A percentile compares a stretch with the other conserved stretches of the same genome.
Conservation (phyloP, 2,797 vertebrate genomes). For the Pristis pectinata region DNA sequence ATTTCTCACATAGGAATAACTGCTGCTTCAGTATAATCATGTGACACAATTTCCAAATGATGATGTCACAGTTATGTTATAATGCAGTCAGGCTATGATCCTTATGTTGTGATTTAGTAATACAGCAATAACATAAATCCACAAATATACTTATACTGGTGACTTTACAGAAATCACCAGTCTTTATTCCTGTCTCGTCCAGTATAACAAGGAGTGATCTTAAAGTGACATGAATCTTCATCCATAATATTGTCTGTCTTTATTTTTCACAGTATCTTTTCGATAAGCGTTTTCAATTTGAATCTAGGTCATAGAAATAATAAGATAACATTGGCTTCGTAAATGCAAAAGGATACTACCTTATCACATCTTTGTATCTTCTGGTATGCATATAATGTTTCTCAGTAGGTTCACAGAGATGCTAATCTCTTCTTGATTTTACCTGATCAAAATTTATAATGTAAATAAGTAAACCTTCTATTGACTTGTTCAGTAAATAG, state of each 20-base stretch:
- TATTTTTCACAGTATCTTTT: not conserved
- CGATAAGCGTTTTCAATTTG: not conserved
- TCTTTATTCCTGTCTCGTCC: not conserved
- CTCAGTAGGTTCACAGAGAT: not conserved
- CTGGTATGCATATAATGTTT: not conserved
- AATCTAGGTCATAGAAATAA: not conserved
- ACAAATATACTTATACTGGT: too few relatives aligned
- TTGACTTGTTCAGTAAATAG: not conserved
- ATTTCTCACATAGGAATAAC: not conserved
- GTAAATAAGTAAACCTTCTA: not conserved
- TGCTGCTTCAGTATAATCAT: not conserved
- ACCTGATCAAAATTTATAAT: not conserved
- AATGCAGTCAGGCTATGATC: not conserved
- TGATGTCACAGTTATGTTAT: not conserved
- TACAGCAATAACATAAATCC: not conserved
- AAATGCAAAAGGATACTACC: not conserved
- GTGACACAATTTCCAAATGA: not conserved
- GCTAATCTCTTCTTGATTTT: not conserved
- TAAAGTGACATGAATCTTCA: not conserved
- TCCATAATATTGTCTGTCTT: not conserved
- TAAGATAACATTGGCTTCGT: not conserved
- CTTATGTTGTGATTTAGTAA: not conserved
- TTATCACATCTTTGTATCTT: not conserved
- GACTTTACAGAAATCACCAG: not conserved
- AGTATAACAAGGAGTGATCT: not conserved